Percentiles rank a stretch among this genome's conserved stretches.
Conservation (phyloP, 2,888 invertebrate species). For the Rhabditophanes sp. region DNA sequence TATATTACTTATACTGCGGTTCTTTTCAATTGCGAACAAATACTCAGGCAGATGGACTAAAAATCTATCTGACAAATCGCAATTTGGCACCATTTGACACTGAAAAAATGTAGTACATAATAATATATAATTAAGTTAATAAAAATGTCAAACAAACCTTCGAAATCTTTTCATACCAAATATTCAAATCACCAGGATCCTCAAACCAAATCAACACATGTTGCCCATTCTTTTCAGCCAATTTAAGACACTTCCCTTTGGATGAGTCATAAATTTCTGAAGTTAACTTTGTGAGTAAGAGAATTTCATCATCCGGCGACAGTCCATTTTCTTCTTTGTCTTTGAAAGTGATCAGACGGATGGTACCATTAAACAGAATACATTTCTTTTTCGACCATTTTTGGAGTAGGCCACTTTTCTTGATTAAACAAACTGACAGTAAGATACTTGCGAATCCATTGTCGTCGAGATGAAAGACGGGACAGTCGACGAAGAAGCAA, state of each 20-base stretch:
- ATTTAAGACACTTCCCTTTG: constrained; percentile 6
- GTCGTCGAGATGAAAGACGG: constrained; percentile 2
- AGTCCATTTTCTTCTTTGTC: constrained; percentile 1
- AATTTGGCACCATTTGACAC: constrained; percentile 11
- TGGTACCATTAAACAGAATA: constrained; percentile 45
- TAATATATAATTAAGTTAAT: background rate
- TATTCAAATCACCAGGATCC: constrained; percentile 6
- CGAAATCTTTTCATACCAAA: constrained; percentile 8
- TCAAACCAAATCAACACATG: constrained; percentile 10
- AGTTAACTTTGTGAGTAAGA: constrained; percentile 8
- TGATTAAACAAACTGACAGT: too few species aligned
- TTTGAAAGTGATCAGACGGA: constrained; percentile 45
- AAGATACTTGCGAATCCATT: constrained; percentile 18
- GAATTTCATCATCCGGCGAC: constrained; percentile 10
- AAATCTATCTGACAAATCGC: constrained; percentile 47
- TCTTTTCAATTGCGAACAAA: constrained; percentile 41
- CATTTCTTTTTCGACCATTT: constrained; percentile 45
- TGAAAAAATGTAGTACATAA: constrained; percentile 2
- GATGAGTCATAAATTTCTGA: constrained; percentile 9
- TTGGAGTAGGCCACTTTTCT: constrained; percentile 45
- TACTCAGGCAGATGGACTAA: constrained; percentile 48
- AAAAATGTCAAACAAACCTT: constrained; percentile 1
- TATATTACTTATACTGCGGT: constrained; percentile 39
- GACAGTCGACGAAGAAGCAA: constrained; percentile 9
- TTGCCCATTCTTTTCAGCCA: constrained; percentile 6